Percentiles rank a stretch among this genome's conserved stretches.
phyloP scores from a whole-genome alignment of 2,113 vertebrate species.

The Hydrochoerus hydrochaeris region DNA sequence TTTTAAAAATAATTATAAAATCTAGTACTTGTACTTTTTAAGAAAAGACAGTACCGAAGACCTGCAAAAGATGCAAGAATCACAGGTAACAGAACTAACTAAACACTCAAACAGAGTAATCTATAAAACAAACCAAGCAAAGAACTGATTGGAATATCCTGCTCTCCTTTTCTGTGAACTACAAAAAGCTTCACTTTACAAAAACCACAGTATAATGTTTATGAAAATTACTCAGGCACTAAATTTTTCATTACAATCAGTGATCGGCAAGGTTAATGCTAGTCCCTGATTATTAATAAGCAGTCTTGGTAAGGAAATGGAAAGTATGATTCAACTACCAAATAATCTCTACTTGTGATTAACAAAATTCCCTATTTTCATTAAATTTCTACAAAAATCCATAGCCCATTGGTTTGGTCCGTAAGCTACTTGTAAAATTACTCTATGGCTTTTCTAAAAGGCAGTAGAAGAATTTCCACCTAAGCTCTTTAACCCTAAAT shows the following conservation, averaged over 20 bases:
- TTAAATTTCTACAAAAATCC: conserved; percentile 55
- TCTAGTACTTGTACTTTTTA: background rate
- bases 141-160: background rate
- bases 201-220: background rate
- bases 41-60: background rate
- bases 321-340: conserved; percentile 22
- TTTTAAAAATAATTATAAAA: conserved; percentile 30
- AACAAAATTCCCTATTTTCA: conserved; percentile 20
- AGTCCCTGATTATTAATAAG: background rate
- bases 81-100: background rate
- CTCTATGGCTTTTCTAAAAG: background rate
- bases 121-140: background rate
- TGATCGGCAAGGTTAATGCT: background rate
- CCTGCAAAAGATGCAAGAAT: background rate
- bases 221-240: background rate
- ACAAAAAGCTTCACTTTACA: conserved; percentile 26
- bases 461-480: background rate
- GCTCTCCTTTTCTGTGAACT: background rate
- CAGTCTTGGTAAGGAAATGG: conserved; percentile 2
- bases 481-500: conserved; percentile 33
- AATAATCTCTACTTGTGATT: background rate
- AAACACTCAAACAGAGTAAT: background rate
- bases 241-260: conserved; percentile 21
- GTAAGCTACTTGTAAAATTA: background rate
- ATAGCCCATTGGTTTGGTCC: background rate